Evolutionary conservation across 92 coral and sea anemone species (phyloP), one percentile per base, ranked within the genome.

Genomic region (Bergia sp.): DNA sequence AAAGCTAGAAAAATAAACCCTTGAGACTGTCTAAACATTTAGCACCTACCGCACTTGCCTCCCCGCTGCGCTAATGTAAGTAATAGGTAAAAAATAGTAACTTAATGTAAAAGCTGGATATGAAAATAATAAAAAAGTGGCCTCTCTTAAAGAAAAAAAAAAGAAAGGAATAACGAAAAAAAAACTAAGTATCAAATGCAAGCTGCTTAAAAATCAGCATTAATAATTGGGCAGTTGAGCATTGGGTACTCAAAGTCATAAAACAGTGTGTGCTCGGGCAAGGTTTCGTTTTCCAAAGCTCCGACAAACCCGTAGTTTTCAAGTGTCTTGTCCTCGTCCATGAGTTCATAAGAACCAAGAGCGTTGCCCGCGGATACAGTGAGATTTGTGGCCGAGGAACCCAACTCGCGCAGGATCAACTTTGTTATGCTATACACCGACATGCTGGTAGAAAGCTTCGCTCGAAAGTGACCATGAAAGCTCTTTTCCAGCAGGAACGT

Each of bases 191-290:
- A 21, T 79, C 44, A 80, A 61, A 18, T 13, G 0, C 29, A 61
- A 61, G 8, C 29, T 3, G 11, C 42, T 40, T 81, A 89, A 57
- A 92, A 83, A 58, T 92, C 86, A 1, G 96, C 96, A 87, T 89
- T 88, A 3, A 95, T 92, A 4, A 95, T 91, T 13, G 96, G 98
- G 47, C 96, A 92, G 77, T 92, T 91, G 2, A 95, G 80, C 45
- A 84, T 29, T 16, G 98, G 98, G 73, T 93, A 95, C 29, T 89
- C 94, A 45, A 92, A 95, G 75, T 93, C 98, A 65, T 95, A 95
- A 23, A 92, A 87, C 82, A 95, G 89, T 3, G 85, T 73, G 13
- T 89, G 81, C 7, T 89, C 79, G 45, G 92, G 87, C 0, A 93
- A 93, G 13, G 86, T 64, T 2, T 95, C 95, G 20, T 86, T 71